phyloP scores from a whole-genome alignment of 2,888 invertebrate species.

The Stenchaetothrips biformis region DNA sequence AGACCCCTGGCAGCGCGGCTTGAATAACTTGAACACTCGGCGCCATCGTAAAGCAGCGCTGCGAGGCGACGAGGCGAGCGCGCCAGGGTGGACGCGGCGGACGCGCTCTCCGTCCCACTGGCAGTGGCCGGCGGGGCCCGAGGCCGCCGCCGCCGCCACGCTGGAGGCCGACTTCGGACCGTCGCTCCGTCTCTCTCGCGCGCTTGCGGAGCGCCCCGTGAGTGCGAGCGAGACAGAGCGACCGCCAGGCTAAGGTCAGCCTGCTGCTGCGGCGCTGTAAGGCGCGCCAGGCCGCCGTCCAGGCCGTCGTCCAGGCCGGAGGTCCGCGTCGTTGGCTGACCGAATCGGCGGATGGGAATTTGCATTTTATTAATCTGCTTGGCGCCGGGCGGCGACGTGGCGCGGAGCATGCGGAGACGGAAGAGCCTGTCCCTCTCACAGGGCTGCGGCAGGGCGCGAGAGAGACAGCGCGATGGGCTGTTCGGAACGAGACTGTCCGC shows the following conservation, averaged over 20 bases:
- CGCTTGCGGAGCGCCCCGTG: neutral
- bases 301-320: no score
- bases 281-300: no score
- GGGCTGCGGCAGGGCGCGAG: neutral
- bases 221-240: no score
- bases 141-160: neutral
- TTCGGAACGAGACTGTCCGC: no score
- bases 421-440: neutral
- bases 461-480: no score
- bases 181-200: neutral
- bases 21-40: slow-evolving; percentile 1
- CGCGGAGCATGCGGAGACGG: neutral
- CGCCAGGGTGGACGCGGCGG: no score
- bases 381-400: neutral
- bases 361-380: slow-evolving; percentile 10
- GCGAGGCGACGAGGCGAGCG: neutral
- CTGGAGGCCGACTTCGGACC: neutral
- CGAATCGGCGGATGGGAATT: slow-evolving; percentile 11
- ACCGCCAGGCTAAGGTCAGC: no score
- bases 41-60: neutral
- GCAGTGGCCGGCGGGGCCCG: no score
- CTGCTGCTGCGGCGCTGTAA: no score
- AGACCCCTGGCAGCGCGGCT: neutral
- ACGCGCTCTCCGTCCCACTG: no score
- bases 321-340: neutral